Conservation (phyloP, 2,797 vertebrate genomes). For the Tarsius wallacei region DNA sequence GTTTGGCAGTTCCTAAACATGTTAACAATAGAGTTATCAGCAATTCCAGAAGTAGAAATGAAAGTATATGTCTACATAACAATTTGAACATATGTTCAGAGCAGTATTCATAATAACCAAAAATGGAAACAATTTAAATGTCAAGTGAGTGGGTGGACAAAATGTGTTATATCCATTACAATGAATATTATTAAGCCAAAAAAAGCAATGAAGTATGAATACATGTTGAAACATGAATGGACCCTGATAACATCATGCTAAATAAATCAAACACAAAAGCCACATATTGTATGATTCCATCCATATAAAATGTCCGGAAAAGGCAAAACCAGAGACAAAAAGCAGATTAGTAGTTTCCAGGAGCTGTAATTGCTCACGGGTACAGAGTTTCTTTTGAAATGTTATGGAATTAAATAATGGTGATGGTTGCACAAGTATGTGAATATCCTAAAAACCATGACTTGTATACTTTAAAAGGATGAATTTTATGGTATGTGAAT, state of each 20-base stretch:
- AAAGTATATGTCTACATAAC: neutral
- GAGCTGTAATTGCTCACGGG: neutral
- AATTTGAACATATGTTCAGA: neutral
- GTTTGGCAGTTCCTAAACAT: neutral
- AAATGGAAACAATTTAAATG: neutral
- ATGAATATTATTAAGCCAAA: neutral
- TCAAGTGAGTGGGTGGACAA: neutral
- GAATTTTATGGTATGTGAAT: neutral
- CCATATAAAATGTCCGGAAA: neutral
- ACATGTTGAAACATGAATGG: neutral
- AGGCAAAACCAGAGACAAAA: neutral
- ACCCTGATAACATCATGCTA: neutral
- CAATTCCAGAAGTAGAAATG: too few species aligned
- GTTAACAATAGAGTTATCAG: neutral
- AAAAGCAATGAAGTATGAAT: neutral
- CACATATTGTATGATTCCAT: neutral
- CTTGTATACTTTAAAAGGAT: neutral
- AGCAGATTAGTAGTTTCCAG: neutral
- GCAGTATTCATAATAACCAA: neutral
- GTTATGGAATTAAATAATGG: too few species aligned
- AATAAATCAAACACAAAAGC: neutral
- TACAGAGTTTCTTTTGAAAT: neutral
- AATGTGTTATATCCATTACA: neutral
- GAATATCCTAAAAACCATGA: neutral
- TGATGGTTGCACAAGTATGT: neutral